phyloP scores from a whole-genome alignment of 2,888 invertebrate genomes.

The Apeira syringaria region DNA sequence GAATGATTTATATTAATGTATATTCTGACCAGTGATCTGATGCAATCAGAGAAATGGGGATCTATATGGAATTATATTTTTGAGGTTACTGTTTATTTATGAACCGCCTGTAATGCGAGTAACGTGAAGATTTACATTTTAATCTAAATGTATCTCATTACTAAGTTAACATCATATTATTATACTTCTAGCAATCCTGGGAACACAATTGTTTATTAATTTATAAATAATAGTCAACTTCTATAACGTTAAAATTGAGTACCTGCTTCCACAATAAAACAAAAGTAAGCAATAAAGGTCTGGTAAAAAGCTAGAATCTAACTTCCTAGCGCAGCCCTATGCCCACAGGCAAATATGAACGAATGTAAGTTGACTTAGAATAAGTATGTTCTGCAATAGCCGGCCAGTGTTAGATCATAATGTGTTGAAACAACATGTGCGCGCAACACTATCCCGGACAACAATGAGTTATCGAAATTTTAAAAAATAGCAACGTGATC shows the following conservation, averaged over 20 bases:
- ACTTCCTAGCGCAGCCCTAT: conserved; percentile 73
- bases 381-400: conserved; percentile 83
- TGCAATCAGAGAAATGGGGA: too few relatives aligned
- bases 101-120: too few relatives aligned
- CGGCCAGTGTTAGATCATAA: conserved; percentile 83
- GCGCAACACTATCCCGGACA: conserved; percentile 61
- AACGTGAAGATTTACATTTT: too few relatives aligned
- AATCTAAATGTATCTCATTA: too few relatives aligned
- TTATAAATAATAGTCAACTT: conserved; percentile 10
- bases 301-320: conserved; percentile 42
- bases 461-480: conserved; percentile 65
- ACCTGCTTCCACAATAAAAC: conserved; percentile 4
- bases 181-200: too few relatives aligned
- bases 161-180: too few relatives aligned
- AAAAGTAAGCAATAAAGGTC: conserved; percentile 22
- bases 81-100: too few relatives aligned
- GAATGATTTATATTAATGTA: too few relatives aligned
- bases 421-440: conserved; percentile 82
- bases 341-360: conserved; percentile 83
- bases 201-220: conserved; percentile 12
- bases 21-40: too few relatives aligned
- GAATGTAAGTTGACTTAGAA: conserved; percentile 84
- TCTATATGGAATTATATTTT: too few relatives aligned
- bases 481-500: conserved; percentile 31
- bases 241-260: conserved; percentile 16